These are phyloP conservation scores for Luidia sarsii DNA, from an alignment of 53 echinoderm and acorn worm genomes.

Conservation along the genomic window DNA sequence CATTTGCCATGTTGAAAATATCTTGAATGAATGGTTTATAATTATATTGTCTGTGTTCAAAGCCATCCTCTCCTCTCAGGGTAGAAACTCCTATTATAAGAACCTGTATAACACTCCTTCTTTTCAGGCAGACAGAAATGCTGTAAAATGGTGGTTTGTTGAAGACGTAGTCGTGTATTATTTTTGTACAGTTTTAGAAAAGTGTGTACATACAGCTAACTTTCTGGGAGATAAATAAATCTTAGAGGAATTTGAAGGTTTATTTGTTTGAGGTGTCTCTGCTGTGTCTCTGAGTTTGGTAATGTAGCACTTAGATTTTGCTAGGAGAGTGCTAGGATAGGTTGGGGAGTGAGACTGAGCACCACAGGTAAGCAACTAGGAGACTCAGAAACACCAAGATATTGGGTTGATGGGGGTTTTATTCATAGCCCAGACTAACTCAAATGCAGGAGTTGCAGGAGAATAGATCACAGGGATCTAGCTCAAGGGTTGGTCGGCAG, in stretches of 20 bases:
- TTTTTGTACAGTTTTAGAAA: slow-evolving; percentile 55
- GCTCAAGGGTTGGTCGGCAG: too few species aligned
- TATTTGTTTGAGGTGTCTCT: not conserved
- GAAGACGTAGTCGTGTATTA: slow-evolving; percentile 30
- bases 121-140: slow-evolving; percentile 13
- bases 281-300: not conserved
- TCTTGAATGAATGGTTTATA: slow-evolving; percentile 7
- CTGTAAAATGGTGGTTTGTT: slow-evolving; percentile 7
- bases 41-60: not conserved
- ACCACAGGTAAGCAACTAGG: too few species aligned
- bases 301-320: too few species aligned
- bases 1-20: not conserved
- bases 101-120: not conserved
- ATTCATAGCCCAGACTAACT: too few species aligned
- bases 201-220: slow-evolving; percentile 15
- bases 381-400: too few species aligned
- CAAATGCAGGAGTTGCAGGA: too few species aligned
- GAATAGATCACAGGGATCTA: too few species aligned
- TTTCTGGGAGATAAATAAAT: not conserved
- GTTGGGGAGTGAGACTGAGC: too few species aligned
- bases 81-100: not conserved
- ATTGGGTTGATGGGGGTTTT: too few species aligned
- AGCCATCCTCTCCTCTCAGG: slow-evolving; percentile 7
- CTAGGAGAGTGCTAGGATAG: too few species aligned
- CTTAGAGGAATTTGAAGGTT: too few species aligned